Evolutionary conservation across 2,797 vertebrate species (phyloP), one percentile per base, ranked within the genome.

Genomic region (Alca torda): DNA sequence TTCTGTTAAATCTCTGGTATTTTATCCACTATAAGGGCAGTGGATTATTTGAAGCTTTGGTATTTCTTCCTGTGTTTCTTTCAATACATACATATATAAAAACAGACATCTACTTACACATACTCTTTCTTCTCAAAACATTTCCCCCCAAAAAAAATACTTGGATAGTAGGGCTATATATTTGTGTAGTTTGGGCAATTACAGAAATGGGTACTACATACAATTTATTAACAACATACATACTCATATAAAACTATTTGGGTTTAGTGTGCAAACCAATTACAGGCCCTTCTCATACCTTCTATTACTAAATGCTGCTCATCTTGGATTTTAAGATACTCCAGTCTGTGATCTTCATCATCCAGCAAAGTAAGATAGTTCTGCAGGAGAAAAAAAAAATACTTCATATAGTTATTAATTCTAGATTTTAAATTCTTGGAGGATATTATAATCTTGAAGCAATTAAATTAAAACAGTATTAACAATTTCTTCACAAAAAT

Each of bases 231-330:
- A 26, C 46, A 13, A 45, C 15, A 35, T 11, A 57, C 13, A n/a
- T 7, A 70, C 21, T 57, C 24, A 25, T 10, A 87, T 6, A 68
- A 53, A 87, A 24, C 11, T 57, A 48, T 37, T 57, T 0, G 2
- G 4, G 39, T 85, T 77, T 61, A 87, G 10, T 13, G 14, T 31
- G 59, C 9, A 82, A 84, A 53, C 9, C 16, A 84, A 56, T 37
- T 33, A 67, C 8, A 77, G 8, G 45, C 67, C 35, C 15, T 92
- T 88, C 59, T 67, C 53, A 50, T 98, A 99, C 99, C 99, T 98
- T 99, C 99, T 96, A 99, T 99, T 50, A 99, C 99, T 46, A 99
- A 98, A 98, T 99, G 99, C 97, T 99, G 99, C 65, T 99, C 99
- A 95, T 99, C 99, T 39, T 98, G 98, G 93, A 99, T 99, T 98